Evolutionary conservation across 2,797 vertebrate genomes (phyloP).

Genomic region (Danio kyathit): DNA sequence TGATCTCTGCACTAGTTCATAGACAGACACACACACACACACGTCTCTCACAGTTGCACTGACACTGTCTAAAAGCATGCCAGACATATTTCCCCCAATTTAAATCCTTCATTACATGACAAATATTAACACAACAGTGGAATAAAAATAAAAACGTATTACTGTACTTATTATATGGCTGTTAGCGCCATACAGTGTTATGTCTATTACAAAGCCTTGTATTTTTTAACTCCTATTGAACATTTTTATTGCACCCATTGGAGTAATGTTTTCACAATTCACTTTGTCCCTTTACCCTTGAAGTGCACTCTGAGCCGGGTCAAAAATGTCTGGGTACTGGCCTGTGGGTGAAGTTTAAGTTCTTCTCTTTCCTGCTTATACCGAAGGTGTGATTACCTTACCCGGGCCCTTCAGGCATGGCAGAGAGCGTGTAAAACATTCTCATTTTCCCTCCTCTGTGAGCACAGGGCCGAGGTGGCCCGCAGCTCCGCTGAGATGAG

Average conservation of each 20-base stretch:
- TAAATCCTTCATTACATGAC: slow-evolving; percentile 41
- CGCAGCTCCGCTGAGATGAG: slow-evolving; percentile 58
- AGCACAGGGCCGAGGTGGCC: slow-evolving; percentile 30
- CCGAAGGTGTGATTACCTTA: slow-evolving; percentile 61
- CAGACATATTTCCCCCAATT: slow-evolving; percentile 40
- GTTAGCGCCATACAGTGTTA: slow-evolving; percentile 21
- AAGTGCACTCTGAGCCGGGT: slow-evolving; percentile 29
- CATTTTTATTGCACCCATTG: neutral
- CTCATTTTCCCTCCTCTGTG: slow-evolving; percentile 36
- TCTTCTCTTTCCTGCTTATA: slow-evolving; percentile 8
- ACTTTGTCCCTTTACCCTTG: slow-evolving; percentile 44
- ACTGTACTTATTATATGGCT: slow-evolving; percentile 12
- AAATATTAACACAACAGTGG: slow-evolving; percentile 46
- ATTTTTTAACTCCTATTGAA: neutral
- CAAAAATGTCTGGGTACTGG: slow-evolving; percentile 16
- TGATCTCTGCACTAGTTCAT: slow-evolving; percentile 48
- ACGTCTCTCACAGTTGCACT: slow-evolving; percentile 5
- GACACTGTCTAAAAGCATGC: slow-evolving; percentile 51
- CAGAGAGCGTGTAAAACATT: slow-evolving; percentile 66
- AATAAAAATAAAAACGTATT: slow-evolving; percentile 24
- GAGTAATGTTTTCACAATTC: neutral
- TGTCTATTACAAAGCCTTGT: slow-evolving; percentile 23
- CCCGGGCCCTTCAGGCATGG: slow-evolving; percentile 70
- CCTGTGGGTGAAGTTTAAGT: slow-evolving; percentile 39
- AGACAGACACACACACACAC: slow-evolving; percentile 35